Base-by-base conservation (phyloP, 2,888 invertebrate genomes). In the Gandaritis pyraliata region DNA sequence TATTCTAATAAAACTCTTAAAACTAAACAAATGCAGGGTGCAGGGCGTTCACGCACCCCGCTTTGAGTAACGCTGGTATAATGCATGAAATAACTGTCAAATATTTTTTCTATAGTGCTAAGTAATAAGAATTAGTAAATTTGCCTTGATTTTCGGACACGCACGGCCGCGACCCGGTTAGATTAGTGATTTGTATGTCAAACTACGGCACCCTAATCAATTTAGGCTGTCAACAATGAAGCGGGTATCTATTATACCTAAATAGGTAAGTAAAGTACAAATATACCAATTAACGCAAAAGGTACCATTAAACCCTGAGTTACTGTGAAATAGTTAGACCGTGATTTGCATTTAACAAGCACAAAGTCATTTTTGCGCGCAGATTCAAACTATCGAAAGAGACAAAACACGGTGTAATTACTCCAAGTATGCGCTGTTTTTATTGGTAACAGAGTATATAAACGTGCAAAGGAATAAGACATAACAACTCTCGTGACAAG, bases 401-500 rank as follows among this genome's bases (percentile, higher is more conserved):
- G 8, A 5, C 33, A 33, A 33, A 33, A 33, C 33, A 33, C 8
- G 33, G 33, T 33, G 5, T 33, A 33, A 33, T 8, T 33, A 11
- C 8, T 33, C 33, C 33, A 8, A 6, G 8, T 8, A 10, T 33
- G 8, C 8, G 10, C 33, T 29, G 2, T 6, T 6, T 29, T 4
- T 29, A 29, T 29, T 4, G 6, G 6, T 29, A 29, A 29, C 29
- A n/a, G 23, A 3, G 23, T 23, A 8, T 1, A 33, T 23, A 39
- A 18, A 18, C 57, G 49, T 30, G 30, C 43, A 29, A 29, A 41
- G 12, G 6, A 57, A 43, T 50, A 58, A 57, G 49, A 49, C 41
- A 49, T 57, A 7, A 33, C 33, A 7, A 10, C 23, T 45, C 23
- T 45, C 57, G 50, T 57, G 57, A 57, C 49, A 45, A 45, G 13